Evolutionary conservation across 2,888 invertebrate species (phyloP).

Genomic region (Melolontha melolontha): DNA sequence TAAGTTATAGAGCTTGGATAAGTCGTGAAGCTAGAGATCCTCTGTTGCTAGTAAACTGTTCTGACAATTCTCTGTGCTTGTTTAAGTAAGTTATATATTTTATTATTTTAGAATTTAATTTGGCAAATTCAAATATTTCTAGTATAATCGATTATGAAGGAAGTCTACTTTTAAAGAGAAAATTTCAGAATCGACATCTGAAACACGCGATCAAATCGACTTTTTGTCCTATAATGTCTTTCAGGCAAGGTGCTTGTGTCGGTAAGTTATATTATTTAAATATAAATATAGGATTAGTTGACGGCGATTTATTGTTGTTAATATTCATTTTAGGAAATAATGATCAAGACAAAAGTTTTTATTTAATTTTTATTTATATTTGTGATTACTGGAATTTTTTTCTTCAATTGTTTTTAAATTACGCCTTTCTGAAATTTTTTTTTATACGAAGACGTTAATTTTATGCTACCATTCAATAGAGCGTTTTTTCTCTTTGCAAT

Average conservation of each 20-base stretch:
- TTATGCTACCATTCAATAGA: no score
- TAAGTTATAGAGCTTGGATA: conserved; percentile 85
- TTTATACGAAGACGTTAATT: no score
- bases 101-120: background rate
- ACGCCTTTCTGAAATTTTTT: no score
- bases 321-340: no score
- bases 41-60: conserved; percentile 81
- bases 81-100: conserved; percentile 62
- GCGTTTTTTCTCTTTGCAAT: no score
- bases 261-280: no score
- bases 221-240: conserved; percentile 89
- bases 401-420: no score
- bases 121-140: conserved; percentile 46
- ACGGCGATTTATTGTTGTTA: no score
- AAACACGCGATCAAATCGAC: conserved; percentile 75
- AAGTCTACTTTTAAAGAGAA: conserved; percentile 73
- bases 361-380: no score
- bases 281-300: no score
- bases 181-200: conserved; percentile 75
- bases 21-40: conserved; percentile 77
- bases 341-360: no score
- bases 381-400: no score
- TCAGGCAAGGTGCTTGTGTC: conserved; percentile 83
- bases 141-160: conserved; percentile 78
- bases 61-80: conserved; percentile 79